Percentiles rank a stretch among this genome's conserved stretches.
Conservation (phyloP, 2,888 invertebrate genomes). For the Zele albiditarsus region DNA sequence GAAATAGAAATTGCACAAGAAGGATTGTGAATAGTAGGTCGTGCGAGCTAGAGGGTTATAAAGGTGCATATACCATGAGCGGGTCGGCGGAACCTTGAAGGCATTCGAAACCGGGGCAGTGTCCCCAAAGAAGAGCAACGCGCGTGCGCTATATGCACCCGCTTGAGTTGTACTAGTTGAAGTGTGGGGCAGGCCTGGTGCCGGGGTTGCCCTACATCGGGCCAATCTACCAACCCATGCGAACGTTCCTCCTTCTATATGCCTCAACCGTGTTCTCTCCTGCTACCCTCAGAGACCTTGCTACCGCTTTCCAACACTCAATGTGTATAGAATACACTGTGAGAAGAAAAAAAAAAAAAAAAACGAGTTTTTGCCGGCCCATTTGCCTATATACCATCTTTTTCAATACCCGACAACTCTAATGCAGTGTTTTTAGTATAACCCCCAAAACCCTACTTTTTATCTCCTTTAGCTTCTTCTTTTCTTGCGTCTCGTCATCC, state of each 20-base stretch:
- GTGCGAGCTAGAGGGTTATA: neutral
- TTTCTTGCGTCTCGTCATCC: neutral
- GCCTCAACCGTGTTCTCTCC: conserved; percentile 3
- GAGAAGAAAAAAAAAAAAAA: neutral
- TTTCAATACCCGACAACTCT: neutral
- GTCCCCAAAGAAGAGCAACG: conserved; percentile 60
- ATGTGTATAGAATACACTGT: neutral
- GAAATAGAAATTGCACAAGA: conserved; percentile 7
- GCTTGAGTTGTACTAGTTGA: conserved; percentile 3
- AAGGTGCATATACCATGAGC: conserved; percentile 46
- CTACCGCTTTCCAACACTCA: conserved; percentile 1
- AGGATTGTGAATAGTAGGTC: conserved; percentile 1
- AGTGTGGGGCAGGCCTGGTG: conserved; percentile 40
- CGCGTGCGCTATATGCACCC: conserved; percentile 59
- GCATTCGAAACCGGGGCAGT: conserved; percentile 69
- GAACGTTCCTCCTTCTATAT: conserved; percentile 28
- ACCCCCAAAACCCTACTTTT: neutral
- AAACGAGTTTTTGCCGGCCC: neutral
- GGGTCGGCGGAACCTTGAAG: conserved; percentile 67
- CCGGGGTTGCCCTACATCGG: conserved; percentile 53
- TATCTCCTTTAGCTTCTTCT: neutral
- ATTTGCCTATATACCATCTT: neutral
- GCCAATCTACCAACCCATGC: conserved; percentile 48
- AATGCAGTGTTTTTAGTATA: neutral
- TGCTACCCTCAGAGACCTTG: conserved; percentile 19